phyloP scores from a whole-genome alignment of 2,797 vertebrate species.

The Poeciliopsis infans region DNA sequence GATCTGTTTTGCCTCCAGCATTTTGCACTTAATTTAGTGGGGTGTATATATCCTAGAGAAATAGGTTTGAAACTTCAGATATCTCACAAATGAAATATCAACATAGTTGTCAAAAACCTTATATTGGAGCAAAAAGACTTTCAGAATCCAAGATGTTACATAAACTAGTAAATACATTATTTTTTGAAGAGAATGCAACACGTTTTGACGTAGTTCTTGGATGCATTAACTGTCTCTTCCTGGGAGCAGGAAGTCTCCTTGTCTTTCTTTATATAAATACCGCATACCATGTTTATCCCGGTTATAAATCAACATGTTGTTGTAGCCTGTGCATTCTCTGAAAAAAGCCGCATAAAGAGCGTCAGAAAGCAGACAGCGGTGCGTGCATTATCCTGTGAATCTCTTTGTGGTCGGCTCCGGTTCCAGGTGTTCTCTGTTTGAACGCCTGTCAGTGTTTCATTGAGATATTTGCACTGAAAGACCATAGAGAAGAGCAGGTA shows the following conservation, averaged over 20 bases:
- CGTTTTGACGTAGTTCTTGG: conserved; percentile 8
- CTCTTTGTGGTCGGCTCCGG: conserved; percentile 49
- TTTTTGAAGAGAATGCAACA: no score
- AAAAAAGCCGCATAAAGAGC: conserved; percentile 58
- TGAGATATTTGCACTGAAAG: conserved; percentile 66
- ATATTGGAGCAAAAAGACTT: no score
- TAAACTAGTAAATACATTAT: no score
- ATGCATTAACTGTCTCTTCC: conserved; percentile 47
- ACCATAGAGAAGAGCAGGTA: conserved; percentile 49
- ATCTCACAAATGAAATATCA: no score
- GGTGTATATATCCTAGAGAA: no score
- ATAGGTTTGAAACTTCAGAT: no score
- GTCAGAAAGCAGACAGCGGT: conserved; percentile 22
- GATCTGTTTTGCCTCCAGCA: no score
- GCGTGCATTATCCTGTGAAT: conserved; percentile 52
- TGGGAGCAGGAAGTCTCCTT: conserved; percentile 51
- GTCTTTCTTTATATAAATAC: conserved; percentile 66
- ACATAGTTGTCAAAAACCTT: no score
- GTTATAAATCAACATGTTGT: conserved; percentile 59
- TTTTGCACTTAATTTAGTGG: no score
- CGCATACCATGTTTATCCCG: conserved; percentile 66
- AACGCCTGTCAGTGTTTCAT: conserved; percentile 70
- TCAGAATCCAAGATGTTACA: no score
- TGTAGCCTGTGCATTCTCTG: conserved; percentile 52
- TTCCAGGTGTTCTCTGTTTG: conserved; percentile 71